These are phyloP conservation scores for Parochlus steinenii DNA, from an alignment of 2,888 invertebrate genomes.

Conservation along the genomic window DNA sequence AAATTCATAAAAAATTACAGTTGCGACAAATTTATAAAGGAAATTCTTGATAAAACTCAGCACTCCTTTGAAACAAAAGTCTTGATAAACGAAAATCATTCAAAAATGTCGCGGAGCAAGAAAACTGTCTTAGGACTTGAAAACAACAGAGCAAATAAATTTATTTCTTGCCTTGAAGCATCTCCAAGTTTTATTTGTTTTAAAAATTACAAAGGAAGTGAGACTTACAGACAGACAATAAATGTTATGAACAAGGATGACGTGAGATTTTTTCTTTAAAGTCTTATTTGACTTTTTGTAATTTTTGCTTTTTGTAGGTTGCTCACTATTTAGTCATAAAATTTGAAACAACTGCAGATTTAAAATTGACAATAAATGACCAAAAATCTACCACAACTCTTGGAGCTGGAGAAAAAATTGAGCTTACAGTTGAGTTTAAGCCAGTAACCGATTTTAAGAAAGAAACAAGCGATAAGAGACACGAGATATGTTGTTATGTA, in stretches of 20 bases:
- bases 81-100: no score
- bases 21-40: no score
- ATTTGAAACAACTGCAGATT: no score
- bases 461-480: constrained; percentile 3
- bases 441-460: neutral
- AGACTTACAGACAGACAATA: constrained; percentile 6
- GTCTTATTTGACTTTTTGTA: neutral
- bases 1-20: no score
- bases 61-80: no score
- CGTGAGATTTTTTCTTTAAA: neutral
- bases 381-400: neutral
- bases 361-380: constrained; percentile 4
- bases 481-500: constrained; percentile 5
- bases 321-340: no score
- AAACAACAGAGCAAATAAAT: constrained; percentile 2
- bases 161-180: constrained; percentile 3
- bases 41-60: no score
- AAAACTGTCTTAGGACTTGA: no score
- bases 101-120: no score
- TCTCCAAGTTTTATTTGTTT: constrained; percentile 6
- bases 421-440: constrained; percentile 4
- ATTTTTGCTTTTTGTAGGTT: no score
- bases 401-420: constrained; percentile 1
- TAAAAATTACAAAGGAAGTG: constrained; percentile 5
- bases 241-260: constrained; percentile 5